Base-by-base conservation (phyloP, 2,113 vertebrate species). In the Otus sunia region DNA sequence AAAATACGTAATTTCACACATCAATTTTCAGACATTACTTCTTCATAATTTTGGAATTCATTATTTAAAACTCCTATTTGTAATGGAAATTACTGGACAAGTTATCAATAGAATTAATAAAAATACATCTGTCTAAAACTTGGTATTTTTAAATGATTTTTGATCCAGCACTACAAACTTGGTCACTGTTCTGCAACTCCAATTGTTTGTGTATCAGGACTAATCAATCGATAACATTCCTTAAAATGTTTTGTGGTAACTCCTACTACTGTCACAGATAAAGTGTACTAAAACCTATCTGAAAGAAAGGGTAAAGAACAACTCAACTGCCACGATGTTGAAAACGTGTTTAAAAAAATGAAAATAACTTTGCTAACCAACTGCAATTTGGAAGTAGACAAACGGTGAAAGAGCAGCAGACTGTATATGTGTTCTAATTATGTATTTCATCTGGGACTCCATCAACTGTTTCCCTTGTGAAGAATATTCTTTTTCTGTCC, bases 21-120 rank as follows among this genome's bases (percentile, higher is more conserved):
- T n/a, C 23, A 86, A 41, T 77, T 90, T 78, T 77, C 26, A 90
- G 68, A 93, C 59, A 63, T 93, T 96, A 87, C 47, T 83, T 73
- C 77, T 81, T 29, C 79, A 74, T 93, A 34, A 10, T 75, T 97
- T 90, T 67, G 67, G 75, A 96, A 97, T 96, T 96, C 83, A 90
- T 96, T 79, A 97, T 90, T 91, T 59, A 73, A 74, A 94, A 84
- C 32, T 82, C 92, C 43, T 95, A 88, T 95, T 91, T 96, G 60
- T 91, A 95, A 91, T 85, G 55, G 41, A 97, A 96, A 96, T 90
- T 77, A 86, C 76, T 60, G 76, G 84, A 84, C 92, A 96, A 97
- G 83, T 94, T 96, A 97, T 88, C 92, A 81, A 96, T 72, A 95
- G 82, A 92, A 96, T 86, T 80, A 94, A 92, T 95, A 96, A 97